Evolutionary conservation across 2,888 invertebrate species (phyloP).

Genomic region (Ophion slaviceki): DNA sequence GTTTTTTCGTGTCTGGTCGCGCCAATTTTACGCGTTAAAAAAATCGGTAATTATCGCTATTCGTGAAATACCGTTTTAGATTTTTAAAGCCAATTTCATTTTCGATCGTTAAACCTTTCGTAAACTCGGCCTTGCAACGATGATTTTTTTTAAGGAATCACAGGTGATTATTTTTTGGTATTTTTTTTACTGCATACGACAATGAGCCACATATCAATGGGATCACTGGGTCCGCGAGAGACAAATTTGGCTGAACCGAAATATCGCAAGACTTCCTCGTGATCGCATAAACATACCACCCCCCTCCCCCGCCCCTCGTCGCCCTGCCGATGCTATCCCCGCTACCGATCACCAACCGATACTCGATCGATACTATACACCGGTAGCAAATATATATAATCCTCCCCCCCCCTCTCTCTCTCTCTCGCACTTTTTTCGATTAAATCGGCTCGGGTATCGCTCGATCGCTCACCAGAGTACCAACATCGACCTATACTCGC

Average conservation of each 20-base stretch:
- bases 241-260: constrained; percentile 74
- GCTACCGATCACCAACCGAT: neutral
- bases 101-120: no score
- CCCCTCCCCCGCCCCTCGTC: no score
- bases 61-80: no score
- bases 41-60: no score
- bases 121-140: neutral
- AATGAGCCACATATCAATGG: constrained; percentile 82
- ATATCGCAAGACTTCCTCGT: constrained; percentile 38
- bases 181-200: constrained; percentile 74
- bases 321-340: no score
- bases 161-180: neutral
- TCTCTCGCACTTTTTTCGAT: constrained; percentile 13
- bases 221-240: constrained; percentile 78
- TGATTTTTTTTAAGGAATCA: neutral
- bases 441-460: constrained; percentile 38
- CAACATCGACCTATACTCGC: constrained; percentile 54
- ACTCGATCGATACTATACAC: constrained; percentile 47
- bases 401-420: constrained; percentile 19
- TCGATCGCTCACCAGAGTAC: constrained; percentile 7
- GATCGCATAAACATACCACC: constrained; percentile 8
- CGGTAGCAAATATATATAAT: constrained; percentile 46
- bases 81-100: no score
- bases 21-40: no score
- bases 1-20: no score